These are phyloP conservation scores for Gymnobelideus leadbeateri DNA, from an alignment of 2,113 vertebrate genomes.

Conservation along the genomic window DNA sequence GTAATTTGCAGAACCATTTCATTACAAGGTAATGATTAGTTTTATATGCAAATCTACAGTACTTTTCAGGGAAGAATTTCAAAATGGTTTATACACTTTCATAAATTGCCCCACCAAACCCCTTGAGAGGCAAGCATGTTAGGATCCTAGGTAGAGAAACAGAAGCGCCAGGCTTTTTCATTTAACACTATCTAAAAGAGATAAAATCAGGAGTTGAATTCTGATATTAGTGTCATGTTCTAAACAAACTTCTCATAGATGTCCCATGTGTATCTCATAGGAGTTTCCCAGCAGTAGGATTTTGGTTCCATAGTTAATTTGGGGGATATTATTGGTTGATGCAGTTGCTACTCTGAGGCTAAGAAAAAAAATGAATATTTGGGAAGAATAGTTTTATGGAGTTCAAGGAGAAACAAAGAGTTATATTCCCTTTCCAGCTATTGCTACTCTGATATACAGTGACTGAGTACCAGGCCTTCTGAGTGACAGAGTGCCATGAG, in stretches of 20 bases:
- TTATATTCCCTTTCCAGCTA: neutral
- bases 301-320: neutral
- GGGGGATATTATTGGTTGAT: neutral
- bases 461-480: neutral
- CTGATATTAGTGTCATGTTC: neutral
- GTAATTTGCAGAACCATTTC: constrained; percentile 77
- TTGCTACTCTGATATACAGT: neutral
- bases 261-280: neutral
- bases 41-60: constrained; percentile 67
- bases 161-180: neutral
- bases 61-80: constrained; percentile 79
- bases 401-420: neutral
- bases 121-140: neutral
- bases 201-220: neutral
- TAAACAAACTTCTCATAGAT: neutral
- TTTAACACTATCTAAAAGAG: neutral
- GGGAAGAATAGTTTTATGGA: neutral
- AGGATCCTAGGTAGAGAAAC: neutral
- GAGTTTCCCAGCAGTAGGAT: neutral
- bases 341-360: neutral
- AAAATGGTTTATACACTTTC: constrained; percentile 76
- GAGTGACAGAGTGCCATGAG: neutral
- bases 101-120: constrained; percentile 8
- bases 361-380: neutral
- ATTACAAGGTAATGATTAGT: constrained; percentile 76